These are phyloP conservation scores for Urocitellus parryii DNA, from an alignment of 2,113 vertebrate species.

Conservation along the genomic window DNA sequence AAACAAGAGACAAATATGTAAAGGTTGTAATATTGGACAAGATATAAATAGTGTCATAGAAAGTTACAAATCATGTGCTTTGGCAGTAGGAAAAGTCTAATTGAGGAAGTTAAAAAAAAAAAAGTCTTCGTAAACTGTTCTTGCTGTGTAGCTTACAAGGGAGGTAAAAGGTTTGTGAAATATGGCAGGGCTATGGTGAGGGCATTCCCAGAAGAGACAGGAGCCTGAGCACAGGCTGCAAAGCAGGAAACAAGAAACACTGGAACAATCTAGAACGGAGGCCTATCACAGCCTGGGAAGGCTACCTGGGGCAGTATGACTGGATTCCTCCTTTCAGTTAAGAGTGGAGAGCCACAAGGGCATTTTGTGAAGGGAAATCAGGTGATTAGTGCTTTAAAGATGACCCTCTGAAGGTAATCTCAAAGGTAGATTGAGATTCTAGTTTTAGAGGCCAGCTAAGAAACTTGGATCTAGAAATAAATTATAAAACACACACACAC, in stretches of 20 bases:
- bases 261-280: neutral
- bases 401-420: neutral
- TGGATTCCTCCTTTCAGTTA: neutral
- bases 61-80: neutral
- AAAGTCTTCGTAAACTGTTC: neutral
- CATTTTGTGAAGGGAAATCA: neutral
- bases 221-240: neutral
- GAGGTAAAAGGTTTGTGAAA: neutral
- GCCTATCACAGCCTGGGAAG: neutral
- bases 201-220: neutral
- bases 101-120: neutral
- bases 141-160: neutral
- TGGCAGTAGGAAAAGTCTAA: neutral
- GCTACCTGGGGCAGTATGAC: neutral
- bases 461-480: neutral
- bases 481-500: neutral
- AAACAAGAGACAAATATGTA: neutral
- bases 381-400: neutral
- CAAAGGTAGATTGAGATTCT: too few species aligned
- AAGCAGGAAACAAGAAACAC: neutral
- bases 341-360: neutral
- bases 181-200: fast-evolving
- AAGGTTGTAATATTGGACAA: neutral
- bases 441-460: neutral
- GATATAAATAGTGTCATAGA: neutral